These are phyloP conservation scores for Melanotaenia parkinsoni DNA, from an alignment of 2,797 vertebrate species.

Conservation along the genomic window DNA sequence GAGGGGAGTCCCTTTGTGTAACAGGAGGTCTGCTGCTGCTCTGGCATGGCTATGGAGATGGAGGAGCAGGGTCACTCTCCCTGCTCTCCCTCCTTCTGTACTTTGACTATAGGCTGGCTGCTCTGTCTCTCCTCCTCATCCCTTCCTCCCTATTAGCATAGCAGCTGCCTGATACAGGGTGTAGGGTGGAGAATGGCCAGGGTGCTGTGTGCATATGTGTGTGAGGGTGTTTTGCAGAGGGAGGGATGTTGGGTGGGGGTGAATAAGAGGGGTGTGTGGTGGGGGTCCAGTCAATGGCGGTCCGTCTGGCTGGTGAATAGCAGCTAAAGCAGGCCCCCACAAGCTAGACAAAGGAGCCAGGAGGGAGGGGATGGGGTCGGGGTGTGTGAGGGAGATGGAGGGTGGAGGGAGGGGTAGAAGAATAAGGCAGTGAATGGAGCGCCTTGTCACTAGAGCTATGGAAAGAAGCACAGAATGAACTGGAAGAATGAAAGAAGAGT, in stretches of 20 bases:
- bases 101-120: constrained; percentile 74
- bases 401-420: constrained; percentile 70
- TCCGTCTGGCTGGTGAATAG: constrained; percentile 87
- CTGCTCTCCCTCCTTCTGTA: constrained; percentile 63
- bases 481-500: constrained; percentile 84
- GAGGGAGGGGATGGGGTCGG: constrained; percentile 67
- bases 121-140: constrained; percentile 65
- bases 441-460: constrained; percentile 81
- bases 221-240: constrained; percentile 71
- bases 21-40: constrained; percentile 81
- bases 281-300: constrained; percentile 84
- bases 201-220: constrained; percentile 79
- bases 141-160: constrained; percentile 93
- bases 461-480: constrained; percentile 83
- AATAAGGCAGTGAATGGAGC: constrained; percentile 84
- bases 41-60: constrained; percentile 87
- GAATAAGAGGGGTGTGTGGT: constrained; percentile 19
- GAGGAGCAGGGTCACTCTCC: constrained; percentile 78
- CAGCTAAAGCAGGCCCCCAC: constrained; percentile 79
- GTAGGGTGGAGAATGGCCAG: constrained; percentile 83
- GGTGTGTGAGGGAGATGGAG: constrained; percentile 66
- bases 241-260: constrained; percentile 50
- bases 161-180: constrained; percentile 90
- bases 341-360: constrained; percentile 78
- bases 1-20: constrained; percentile 80